A percentile compares a stretch with the other conserved stretches of the same genome.
Conservation (phyloP, 2,888 invertebrate species). For the Euproctis similis region DNA sequence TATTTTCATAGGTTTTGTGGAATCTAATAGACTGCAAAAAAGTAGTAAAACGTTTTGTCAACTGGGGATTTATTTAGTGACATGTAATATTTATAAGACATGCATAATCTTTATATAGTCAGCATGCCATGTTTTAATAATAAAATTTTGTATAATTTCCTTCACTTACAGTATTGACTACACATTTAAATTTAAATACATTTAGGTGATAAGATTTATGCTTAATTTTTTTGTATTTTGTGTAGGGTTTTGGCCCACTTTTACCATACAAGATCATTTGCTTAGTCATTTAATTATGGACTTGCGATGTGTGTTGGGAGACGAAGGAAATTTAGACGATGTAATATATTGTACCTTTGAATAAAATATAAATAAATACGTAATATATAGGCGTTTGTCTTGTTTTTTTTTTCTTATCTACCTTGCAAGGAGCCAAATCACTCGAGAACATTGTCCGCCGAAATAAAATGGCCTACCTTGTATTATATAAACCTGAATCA, state of each 20-base stretch:
- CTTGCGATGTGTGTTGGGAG: constrained; percentile 59
- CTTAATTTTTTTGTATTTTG: constrained; percentile 71
- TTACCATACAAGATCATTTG: constrained; percentile 64
- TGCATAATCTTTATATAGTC: constrained; percentile 64
- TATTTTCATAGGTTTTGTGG: too few species aligned
- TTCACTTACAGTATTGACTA: constrained; percentile 71
- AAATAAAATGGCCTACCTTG: too few species aligned
- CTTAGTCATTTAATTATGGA: constrained; percentile 66
- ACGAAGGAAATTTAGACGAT: constrained; percentile 62
- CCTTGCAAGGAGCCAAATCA: too few species aligned
- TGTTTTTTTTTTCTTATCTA: constrained; percentile 33
- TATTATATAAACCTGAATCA: too few species aligned
- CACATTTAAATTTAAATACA: constrained; percentile 55
- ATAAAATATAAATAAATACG: constrained; percentile 73
- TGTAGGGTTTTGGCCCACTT: constrained; percentile 55
- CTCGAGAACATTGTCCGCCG: too few species aligned
- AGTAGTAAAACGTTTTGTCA: too few species aligned
- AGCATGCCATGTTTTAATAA: constrained; percentile 45
- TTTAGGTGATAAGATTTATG: constrained; percentile 61
- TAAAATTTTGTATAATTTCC: constrained; percentile 52
- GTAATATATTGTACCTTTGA: constrained; percentile 76
- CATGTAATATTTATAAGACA: constrained; percentile 35
- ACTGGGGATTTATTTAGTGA: constrained; percentile 24
- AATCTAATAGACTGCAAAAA: too few species aligned
- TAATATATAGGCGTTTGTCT: constrained; percentile 62